Conservation (phyloP, 2,888 invertebrate genomes). For the Alentia gelatinosa region DNA sequence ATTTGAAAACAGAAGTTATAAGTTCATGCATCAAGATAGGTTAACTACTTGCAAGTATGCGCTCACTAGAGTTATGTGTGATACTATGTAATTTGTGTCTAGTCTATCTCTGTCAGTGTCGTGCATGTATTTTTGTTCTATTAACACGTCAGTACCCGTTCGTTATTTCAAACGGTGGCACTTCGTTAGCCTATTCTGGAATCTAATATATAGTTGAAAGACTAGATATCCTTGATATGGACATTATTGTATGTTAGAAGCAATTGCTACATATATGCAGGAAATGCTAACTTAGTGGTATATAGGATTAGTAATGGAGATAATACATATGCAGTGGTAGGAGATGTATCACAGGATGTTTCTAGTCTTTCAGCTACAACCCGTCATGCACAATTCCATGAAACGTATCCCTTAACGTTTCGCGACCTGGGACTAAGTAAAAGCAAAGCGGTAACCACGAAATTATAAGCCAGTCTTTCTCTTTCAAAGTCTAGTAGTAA, state of each 20-base stretch:
- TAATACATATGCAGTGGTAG: not conserved
- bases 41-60: not conserved
- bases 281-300: no score
- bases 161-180: not conserved
- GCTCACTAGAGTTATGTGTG: not conserved
- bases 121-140: not conserved
- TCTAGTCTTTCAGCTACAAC: not conserved
- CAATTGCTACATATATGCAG: no score
- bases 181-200: not conserved
- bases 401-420: not conserved
- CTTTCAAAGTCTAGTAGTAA: not conserved
- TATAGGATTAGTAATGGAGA: no score
- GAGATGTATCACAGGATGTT: not conserved
- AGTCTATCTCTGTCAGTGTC: not conserved
- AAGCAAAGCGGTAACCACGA: slow-evolving; percentile 31
- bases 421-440: not conserved
- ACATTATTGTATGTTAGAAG: no score
- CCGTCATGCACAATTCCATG: not conserved
- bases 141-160: not conserved
- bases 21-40: not conserved
- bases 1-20: not conserved
- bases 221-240: not conserved
- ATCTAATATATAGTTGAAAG: not conserved
- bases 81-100: not conserved
- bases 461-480: not conserved